Evolutionary conservation across 2,113 vertebrate species (phyloP).

Genomic region (Esox niger): DNA sequence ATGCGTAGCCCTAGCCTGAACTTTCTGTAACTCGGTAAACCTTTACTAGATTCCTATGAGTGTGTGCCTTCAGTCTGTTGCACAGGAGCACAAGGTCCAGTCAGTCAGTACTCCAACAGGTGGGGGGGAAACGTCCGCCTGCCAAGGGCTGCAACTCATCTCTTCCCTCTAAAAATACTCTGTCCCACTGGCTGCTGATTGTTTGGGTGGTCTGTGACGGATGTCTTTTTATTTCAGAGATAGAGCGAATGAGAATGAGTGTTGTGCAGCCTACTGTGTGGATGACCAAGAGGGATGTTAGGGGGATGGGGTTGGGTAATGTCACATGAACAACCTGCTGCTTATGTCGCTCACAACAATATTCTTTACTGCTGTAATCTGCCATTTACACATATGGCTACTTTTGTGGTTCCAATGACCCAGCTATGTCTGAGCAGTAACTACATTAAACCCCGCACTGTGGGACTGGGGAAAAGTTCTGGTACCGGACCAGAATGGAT

Average conservation of each 20-base stretch:
- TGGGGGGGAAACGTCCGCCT: conserved; percentile 18
- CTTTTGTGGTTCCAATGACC: too few species aligned
- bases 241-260: conserved; percentile 14
- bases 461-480: too few species aligned
- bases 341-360: neutral
- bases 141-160: conserved; percentile 5
- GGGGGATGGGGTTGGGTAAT: neutral
- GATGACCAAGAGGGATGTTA: neutral
- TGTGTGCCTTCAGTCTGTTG: conserved; percentile 13
- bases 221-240: neutral
- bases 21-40: too few species aligned
- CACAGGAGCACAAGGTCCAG: conserved; percentile 37
- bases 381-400: neutral
- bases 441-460: too few species aligned
- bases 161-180: conserved; percentile 32
- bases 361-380: neutral
- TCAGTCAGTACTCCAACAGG: conserved; percentile 52
- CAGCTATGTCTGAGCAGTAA: too few species aligned
- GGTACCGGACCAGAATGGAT: too few species aligned
- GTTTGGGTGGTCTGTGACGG: conserved; percentile 1
- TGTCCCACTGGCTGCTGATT: conserved; percentile 1
- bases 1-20: too few species aligned
- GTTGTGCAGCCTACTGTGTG: neutral
- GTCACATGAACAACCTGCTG: neutral
- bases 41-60: neutral